Evolutionary conservation across 1,140 invertebrate species (phyloP).

Genomic region (Sitodiplosis mosellana): DNA sequence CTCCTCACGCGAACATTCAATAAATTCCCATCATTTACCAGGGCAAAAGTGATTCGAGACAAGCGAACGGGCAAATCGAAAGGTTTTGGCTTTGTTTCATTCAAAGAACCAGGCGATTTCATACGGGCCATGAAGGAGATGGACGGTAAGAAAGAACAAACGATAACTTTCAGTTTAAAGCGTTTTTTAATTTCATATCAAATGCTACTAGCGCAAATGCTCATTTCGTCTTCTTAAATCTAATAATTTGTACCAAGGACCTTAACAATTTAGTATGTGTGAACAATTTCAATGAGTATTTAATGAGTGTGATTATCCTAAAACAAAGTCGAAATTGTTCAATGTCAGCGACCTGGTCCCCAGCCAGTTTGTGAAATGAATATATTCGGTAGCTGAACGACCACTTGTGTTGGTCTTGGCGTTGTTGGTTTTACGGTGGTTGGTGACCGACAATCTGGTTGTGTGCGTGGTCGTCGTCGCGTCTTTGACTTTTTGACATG

Average conservation of each 20-base stretch:
- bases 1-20: constrained; percentile 80
- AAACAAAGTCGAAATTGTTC: too few relatives aligned
- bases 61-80: constrained; percentile 96
- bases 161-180: too few relatives aligned
- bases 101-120: constrained; percentile 95
- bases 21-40: constrained; percentile 86
- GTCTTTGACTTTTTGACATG: background rate
- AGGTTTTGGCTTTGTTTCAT: constrained; percentile 97
- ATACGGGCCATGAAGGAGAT: constrained; percentile 97
- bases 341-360: too few relatives aligned
- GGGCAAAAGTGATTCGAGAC: constrained; percentile 90
- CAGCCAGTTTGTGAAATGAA: background rate
- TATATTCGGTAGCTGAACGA: background rate
- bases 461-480: background rate
- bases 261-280: too few relatives aligned
- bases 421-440: too few relatives aligned
- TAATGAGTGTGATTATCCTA: too few relatives aligned
- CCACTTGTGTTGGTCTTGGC: background rate
- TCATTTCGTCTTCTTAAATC: too few relatives aligned
- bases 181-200: too few relatives aligned
- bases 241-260: too few relatives aligned
- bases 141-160: constrained; percentile 48
- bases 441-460: too few relatives aligned
- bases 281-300: too few relatives aligned
- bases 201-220: too few relatives aligned